A percentile compares a stretch with the other conserved stretches of the same genome.
These are phyloP conservation scores for Aphelinus atriplicis DNA, from an alignment of 1,140 invertebrate genomes.

Conservation along the genomic window DNA sequence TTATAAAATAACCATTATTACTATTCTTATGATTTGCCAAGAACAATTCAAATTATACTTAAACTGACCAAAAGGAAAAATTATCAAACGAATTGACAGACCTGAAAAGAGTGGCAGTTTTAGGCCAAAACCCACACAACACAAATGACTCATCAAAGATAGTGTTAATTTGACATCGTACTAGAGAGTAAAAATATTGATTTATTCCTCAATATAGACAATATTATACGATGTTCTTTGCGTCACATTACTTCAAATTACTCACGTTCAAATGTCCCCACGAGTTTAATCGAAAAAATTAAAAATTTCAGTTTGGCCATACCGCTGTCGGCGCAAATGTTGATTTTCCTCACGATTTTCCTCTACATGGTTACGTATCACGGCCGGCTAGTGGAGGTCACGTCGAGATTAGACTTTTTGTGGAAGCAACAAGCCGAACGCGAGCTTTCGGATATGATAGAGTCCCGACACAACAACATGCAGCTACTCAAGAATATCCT, in stretches of 20 bases:
- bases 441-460: slow-evolving; percentile 91
- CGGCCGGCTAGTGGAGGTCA: slow-evolving; percentile 89
- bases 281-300: not conserved
- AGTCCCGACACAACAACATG: slow-evolving; percentile 85
- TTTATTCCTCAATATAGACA: not conserved
- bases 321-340: slow-evolving; percentile 79
- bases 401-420: slow-evolving; percentile 90
- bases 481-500: slow-evolving; percentile 92
- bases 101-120: too few species aligned
- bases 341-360: slow-evolving; percentile 83
- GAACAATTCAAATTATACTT: too few species aligned
- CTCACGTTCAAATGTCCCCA: too few species aligned
- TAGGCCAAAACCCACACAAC: too few species aligned
- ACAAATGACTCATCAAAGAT: too few species aligned
- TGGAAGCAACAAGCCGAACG: slow-evolving; percentile 94
- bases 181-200: too few species aligned
- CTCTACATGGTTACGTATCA: slow-evolving; percentile 90
- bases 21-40: too few species aligned
- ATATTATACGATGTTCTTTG: slow-evolving; percentile 26
- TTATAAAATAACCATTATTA: too few species aligned
- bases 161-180: too few species aligned
- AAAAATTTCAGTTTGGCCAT: slow-evolving; percentile 64
- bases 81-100: too few species aligned
- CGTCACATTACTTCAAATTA: not conserved
- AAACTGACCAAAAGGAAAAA: too few species aligned